Evolutionary conservation across 1,140 invertebrate genomes (phyloP).

Genomic region (Zaprionus ornatus): DNA sequence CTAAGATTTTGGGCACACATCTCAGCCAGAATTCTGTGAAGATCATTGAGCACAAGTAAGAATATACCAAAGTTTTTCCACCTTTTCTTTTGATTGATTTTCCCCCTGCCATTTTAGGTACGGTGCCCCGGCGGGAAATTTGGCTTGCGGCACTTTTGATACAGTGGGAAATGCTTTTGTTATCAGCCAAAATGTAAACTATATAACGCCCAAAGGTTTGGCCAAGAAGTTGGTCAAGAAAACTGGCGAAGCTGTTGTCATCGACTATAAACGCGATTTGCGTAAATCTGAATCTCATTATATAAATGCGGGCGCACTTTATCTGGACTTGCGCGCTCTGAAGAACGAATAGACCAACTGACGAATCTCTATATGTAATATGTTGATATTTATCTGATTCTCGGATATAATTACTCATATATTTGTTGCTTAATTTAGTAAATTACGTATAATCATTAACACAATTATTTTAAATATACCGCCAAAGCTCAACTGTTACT

Average conservation of each 20-base stretch:
- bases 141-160: constrained; percentile 86
- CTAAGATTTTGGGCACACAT: constrained; percentile 86
- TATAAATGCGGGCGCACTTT: constrained; percentile 73
- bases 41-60: constrained; percentile 88
- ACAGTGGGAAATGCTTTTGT: constrained; percentile 87
- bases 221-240: constrained; percentile 88
- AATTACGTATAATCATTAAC: background rate
- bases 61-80: constrained; percentile 23
- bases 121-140: constrained; percentile 86
- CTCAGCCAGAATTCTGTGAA: constrained; percentile 89
- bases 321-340: constrained; percentile 71
- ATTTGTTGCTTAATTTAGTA: constrained; percentile 7
- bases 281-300: constrained; percentile 70
- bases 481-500: background rate
- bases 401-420: constrained; percentile 7
- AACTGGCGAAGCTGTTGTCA: constrained; percentile 86
- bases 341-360: constrained; percentile 47
- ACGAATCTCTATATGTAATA: constrained; percentile 16
- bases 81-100: background rate
- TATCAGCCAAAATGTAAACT: constrained; percentile 86
- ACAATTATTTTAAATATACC: background rate
- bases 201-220: constrained; percentile 87
- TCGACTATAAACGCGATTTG: constrained; percentile 78
- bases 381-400: constrained; percentile 38
- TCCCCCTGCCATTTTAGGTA: constrained; percentile 84